A percentile compares a stretch with the other conserved stretches of the same genome.
Evolutionary conservation across 1,140 invertebrate genomes (phyloP).

Genomic region (Diuraphis noxia): DNA sequence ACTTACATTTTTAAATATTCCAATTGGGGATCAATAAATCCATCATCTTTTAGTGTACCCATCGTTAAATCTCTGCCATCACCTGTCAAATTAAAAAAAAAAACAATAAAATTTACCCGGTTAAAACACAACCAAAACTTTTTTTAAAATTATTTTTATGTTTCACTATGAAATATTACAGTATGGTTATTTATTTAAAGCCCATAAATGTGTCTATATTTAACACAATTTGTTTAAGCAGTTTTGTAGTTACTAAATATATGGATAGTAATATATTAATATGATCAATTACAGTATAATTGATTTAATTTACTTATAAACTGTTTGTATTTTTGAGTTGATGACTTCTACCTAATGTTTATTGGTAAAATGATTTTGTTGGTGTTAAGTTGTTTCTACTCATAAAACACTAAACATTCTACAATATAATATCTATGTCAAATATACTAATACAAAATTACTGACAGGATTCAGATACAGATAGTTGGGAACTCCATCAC

Average conservation of each 20-base stretch:
- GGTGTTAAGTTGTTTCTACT: background rate
- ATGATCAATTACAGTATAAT: no score
- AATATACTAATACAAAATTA: background rate
- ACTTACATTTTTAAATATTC: background rate
- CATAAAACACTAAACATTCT: background rate
- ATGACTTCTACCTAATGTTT: background rate
- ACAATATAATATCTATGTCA: background rate
- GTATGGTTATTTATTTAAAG: no score
- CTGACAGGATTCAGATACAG: background rate
- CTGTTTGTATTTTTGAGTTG: background rate
- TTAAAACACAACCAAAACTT: no score
- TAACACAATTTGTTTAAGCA: no score
- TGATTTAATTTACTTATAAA: no score
- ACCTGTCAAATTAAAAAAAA: background rate
- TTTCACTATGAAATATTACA: no score
- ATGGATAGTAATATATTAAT: no score
- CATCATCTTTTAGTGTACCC: background rate
- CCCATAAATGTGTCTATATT: no score
- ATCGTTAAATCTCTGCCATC: constrained; percentile 26
- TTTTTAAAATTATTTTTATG: no score
- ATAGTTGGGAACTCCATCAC: background rate
- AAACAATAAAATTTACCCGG: no score
- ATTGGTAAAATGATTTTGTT: background rate
- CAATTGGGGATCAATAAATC: background rate
- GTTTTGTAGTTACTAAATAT: no score